Evolutionary conservation across 2,113 vertebrate species (phyloP), one percentile per base, ranked within the genome.

Genomic region (Leptobrachium leishanense): DNA sequence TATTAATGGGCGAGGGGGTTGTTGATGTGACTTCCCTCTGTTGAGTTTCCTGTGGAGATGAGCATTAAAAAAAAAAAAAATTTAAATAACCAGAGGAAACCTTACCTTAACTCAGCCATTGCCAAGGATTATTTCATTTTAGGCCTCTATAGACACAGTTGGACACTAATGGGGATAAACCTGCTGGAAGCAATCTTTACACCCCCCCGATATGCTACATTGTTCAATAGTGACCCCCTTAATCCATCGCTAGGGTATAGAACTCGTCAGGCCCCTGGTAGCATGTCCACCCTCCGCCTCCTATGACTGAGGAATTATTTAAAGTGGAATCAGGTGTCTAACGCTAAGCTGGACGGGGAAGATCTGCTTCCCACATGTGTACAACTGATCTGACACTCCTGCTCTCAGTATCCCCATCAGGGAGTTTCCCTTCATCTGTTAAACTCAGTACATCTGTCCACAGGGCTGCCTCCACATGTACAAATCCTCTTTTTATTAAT

Each of bases 21-120:
- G 76, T 43, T 78, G 68, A 79, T 79, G 76, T 79, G 76, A 79
- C 76, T 72, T 72, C 62, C 77, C 77, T 79, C 69, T 79, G 68
- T 72, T 31, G 43, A 53, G 68, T 11, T 50, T 77, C 59, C 68
- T 71, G 42, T 40, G 43, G 67, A 70, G 20, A 71, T 50, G 75
- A 64, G 64, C 76, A 40, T 68, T 5, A 68, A 54, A 54, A 63
- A 39, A 43, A 68, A 68, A 7, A 66, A 31, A 1, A 31, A 31
- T 31, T 31, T 31, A 31, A 31, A 77, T 15, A 39, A 8, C 42
- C 68, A 31, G 10, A 50, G 12, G 39, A 20, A 40, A 42, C 57
- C 57, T 66, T 67, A 31, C 46, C 50, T 42, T 54, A 20, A 54
- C 31, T 53, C 43, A 46, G 31, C 63, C 76, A 68, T 11, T 39